These are phyloP conservation scores for Tor tambroides DNA, from an alignment of 2,113 vertebrate genomes.

Conservation along the genomic window DNA sequence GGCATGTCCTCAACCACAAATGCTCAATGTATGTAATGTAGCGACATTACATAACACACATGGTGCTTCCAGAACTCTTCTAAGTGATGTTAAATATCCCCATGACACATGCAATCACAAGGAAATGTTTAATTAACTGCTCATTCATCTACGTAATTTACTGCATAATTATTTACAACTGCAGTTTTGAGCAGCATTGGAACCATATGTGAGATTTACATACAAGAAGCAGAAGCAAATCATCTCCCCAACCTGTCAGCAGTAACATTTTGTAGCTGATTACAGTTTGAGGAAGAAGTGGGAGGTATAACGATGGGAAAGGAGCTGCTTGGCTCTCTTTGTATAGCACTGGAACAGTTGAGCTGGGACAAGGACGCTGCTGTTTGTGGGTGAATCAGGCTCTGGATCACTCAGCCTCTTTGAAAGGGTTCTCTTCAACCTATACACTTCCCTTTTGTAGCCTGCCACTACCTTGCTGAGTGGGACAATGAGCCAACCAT, in stretches of 20 bases:
- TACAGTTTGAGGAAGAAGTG: conserved; percentile 37
- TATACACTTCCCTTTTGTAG: conserved; percentile 52
- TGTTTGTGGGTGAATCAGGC: conserved; percentile 49
- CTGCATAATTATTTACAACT: too few species aligned
- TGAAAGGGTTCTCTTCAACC: conserved; percentile 58
- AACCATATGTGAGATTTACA: background rate
- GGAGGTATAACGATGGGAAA: conserved; percentile 46
- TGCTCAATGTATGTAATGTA: background rate
- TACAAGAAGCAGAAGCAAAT: conserved; percentile 15
- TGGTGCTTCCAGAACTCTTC: too few species aligned
- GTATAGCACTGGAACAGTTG: conserved; percentile 36
- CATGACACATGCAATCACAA: background rate
- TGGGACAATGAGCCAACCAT: conserved; percentile 53
- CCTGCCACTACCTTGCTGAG: conserved; percentile 60
- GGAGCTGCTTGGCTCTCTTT: conserved; percentile 41
- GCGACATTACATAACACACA: background rate
- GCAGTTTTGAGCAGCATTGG: background rate
- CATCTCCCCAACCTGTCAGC: conserved; percentile 11
- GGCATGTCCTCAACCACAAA: conserved; percentile 43
- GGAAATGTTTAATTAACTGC: background rate
- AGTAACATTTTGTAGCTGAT: conserved; percentile 43
- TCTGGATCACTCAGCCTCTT: conserved; percentile 39
- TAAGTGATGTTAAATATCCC: background rate
- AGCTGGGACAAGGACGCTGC: conserved; percentile 51
- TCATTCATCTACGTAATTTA: too few species aligned